Evolutionary conservation across 2,113 vertebrate species (phyloP).

Genomic region (Pelodiscus sinensis): DNA sequence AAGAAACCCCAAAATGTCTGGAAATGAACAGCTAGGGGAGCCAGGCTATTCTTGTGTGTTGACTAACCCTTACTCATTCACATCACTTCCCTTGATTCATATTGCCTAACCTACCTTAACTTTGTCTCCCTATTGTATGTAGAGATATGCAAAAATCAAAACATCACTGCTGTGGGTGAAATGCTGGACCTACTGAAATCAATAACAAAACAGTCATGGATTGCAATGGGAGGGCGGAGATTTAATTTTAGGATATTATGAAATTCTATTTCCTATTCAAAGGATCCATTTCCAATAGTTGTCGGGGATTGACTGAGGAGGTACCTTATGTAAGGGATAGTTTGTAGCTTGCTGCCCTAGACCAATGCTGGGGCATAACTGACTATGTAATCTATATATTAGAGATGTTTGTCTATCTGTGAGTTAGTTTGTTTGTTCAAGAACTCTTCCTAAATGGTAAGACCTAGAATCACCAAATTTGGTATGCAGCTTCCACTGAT

Average conservation of each 20-base stretch:
- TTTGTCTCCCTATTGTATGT: background rate
- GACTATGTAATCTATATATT: background rate
- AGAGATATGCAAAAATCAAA: too few species aligned
- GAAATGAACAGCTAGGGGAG: background rate
- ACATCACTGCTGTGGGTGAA: too few species aligned
- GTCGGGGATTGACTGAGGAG: background rate
- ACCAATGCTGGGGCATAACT: background rate
- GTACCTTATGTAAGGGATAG: accelerated
- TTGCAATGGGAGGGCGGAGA: too few species aligned
- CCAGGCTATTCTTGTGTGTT: background rate
- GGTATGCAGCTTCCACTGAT: too few species aligned
- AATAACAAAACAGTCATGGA: too few species aligned
- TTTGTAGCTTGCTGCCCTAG: background rate
- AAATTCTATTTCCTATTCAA: background rate
- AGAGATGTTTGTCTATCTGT: too few species aligned
- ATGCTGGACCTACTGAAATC: too few species aligned
- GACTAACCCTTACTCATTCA: background rate
- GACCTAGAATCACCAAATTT: too few species aligned
- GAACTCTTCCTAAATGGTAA: too few species aligned
- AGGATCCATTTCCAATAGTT: background rate
- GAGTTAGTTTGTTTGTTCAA: too few species aligned
- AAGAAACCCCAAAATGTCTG: background rate
- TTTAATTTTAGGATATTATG: background rate
- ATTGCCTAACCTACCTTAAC: background rate
- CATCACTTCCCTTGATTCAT: background rate